Percentiles rank a stretch among this genome's conserved stretches.
These are phyloP conservation scores for Brachylomia viminalis DNA, from an alignment of 2,888 invertebrate genomes.

Conservation along the genomic window DNA sequence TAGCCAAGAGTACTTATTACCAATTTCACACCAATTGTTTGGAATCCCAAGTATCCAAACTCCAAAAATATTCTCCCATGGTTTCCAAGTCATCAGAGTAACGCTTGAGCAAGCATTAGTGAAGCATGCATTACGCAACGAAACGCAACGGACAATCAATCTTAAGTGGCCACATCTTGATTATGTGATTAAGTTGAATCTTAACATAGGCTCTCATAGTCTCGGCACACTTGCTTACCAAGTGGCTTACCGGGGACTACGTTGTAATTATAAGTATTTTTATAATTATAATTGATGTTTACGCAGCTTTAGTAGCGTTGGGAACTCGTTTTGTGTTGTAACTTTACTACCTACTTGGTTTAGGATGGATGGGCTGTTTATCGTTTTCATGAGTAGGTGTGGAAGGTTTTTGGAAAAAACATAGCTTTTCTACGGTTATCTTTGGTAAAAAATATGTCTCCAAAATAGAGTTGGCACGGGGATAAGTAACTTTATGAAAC, in stretches of 20 bases:
- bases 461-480: background rate
- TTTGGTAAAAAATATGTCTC: no score
- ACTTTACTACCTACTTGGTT: conserved; percentile 34
- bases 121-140: conserved; percentile 75
- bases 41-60: conserved; percentile 18
- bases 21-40: conserved; percentile 46
- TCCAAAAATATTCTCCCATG: conserved; percentile 52
- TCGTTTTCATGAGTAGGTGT: background rate
- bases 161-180: conserved; percentile 79
- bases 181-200: conserved; percentile 84
- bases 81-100: conserved; percentile 55
- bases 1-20: conserved; percentile 28
- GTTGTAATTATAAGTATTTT: conserved; percentile 64
- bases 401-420: background rate
- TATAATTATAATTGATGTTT: conserved; percentile 69
- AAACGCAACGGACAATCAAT: conserved; percentile 76
- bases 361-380: conserved; percentile 30
- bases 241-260: conserved; percentile 56
- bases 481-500: background rate
- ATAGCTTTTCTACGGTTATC: background rate
- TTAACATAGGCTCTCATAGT: conserved; percentile 54
- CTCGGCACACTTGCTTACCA: conserved; percentile 50
- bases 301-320: conserved; percentile 47
- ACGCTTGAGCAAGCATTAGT: conserved; percentile 65
- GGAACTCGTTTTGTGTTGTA: conserved; percentile 53